phyloP scores from a whole-genome alignment of 2,797 vertebrate genomes.

The Lemur catta region DNA sequence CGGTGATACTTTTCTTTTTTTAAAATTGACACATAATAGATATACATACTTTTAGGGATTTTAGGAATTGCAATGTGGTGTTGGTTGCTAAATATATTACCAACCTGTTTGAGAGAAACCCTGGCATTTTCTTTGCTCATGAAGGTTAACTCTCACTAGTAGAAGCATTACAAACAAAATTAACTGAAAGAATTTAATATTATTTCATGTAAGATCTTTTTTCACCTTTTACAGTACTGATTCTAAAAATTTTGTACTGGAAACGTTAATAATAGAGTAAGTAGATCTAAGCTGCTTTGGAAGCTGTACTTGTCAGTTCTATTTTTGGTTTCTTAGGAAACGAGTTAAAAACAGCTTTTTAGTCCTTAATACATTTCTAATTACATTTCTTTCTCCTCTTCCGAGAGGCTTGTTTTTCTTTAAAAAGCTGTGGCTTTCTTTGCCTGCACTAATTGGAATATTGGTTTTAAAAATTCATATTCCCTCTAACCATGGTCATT shows the following conservation, averaged over 20 bases:
- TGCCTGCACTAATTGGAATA: slow-evolving; percentile 21
- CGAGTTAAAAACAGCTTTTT: slow-evolving; percentile 63
- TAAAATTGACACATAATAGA: not conserved
- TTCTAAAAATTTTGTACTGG: slow-evolving; percentile 49
- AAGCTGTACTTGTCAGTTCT: slow-evolving; percentile 66
- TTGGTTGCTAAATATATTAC: not conserved
- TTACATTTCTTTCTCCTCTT: slow-evolving; percentile 54
- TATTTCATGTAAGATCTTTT: slow-evolving; percentile 24
- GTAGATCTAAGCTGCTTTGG: slow-evolving; percentile 51
- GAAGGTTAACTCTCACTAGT: slow-evolving; percentile 8
- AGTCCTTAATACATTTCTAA: slow-evolving; percentile 62
- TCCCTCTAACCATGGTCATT: not conserved
- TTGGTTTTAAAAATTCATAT: slow-evolving; percentile 58
- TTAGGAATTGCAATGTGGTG: not conserved
- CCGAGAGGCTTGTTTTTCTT: slow-evolving; percentile 57
- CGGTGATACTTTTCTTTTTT: not conserved
- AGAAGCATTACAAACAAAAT: slow-evolving; percentile 16
- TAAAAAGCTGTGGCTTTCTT: slow-evolving; percentile 19
- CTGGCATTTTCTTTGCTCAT: slow-evolving; percentile 1
- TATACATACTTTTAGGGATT: not conserved
- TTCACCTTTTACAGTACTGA: slow-evolving; percentile 50
- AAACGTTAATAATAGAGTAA: slow-evolving; percentile 55
- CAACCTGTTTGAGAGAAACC: not conserved
- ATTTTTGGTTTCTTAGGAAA: slow-evolving; percentile 70
- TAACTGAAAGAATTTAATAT: slow-evolving; percentile 19